A percentile compares a stretch with the other conserved stretches of the same genome.
Evolutionary conservation across 2,797 vertebrate species (phyloP).

Genomic region (Natrix natrix): DNA sequence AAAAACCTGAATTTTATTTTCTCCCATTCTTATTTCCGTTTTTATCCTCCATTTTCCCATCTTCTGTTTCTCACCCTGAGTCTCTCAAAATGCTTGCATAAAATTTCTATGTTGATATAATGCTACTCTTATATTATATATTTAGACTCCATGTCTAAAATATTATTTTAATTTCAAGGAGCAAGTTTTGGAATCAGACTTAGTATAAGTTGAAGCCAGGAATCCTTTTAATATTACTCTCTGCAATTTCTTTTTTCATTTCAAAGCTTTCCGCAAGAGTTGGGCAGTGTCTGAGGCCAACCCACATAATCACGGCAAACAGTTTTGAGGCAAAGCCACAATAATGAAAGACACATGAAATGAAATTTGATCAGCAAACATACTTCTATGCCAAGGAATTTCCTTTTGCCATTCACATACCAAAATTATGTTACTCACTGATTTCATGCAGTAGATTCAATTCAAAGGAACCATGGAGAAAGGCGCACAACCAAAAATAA

Average conservation of each 20-base stretch:
- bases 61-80: conserved; percentile 35
- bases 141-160: neutral
- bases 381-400: conserved; percentile 73
- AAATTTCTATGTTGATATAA: neutral
- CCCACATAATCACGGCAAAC: conserved; percentile 74
- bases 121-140: neutral
- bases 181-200: neutral
- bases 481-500: conserved; percentile 37
- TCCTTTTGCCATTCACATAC: conserved; percentile 69
- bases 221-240: neutral
- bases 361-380: conserved; percentile 83
- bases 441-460: conserved; percentile 59
- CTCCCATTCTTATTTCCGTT: conserved; percentile 26
- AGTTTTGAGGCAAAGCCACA: conserved; percentile 77
- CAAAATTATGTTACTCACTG: conserved; percentile 74
- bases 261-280: conserved; percentile 54
- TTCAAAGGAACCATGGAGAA: conserved; percentile 45
- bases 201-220: neutral
- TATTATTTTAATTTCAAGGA: neutral
- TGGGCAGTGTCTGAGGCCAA: conserved; percentile 61
- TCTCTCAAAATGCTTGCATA: neutral
- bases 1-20: conserved; percentile 42
- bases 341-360: conserved; percentile 82
- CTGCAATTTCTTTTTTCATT: conserved; percentile 51
- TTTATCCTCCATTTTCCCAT: conserved; percentile 56